Evolutionary conservation across 2,113 vertebrate species (phyloP).

Genomic region (Cygnus buccinator): DNA sequence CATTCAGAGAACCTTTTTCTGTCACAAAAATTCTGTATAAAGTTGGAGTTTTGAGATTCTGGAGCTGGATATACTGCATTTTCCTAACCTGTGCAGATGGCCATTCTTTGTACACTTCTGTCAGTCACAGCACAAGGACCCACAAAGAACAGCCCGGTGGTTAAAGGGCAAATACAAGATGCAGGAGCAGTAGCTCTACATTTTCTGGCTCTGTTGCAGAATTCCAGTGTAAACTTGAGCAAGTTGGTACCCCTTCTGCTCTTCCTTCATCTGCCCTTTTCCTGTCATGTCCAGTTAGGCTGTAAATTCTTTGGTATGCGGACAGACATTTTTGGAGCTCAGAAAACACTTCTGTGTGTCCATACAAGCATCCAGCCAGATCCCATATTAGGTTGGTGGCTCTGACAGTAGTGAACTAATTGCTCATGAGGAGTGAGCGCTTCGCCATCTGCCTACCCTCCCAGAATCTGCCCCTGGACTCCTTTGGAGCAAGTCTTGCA

Average conservation of each 20-base stretch:
- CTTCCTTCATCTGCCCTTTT: background rate
- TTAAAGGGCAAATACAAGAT: background rate
- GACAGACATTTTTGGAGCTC: background rate
- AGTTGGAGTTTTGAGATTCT: constrained; percentile 21
- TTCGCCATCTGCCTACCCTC: background rate
- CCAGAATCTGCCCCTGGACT: background rate
- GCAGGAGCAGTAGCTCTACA: background rate
- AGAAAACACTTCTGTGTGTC: background rate
- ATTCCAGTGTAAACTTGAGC: background rate
- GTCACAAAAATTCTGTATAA: constrained; percentile 6
- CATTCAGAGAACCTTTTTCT: constrained; percentile 44
- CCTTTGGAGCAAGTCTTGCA: background rate
- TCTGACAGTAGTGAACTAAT: background rate
- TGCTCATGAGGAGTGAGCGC: background rate
- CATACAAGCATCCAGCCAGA: background rate
- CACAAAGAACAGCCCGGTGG: background rate
- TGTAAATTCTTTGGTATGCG: background rate
- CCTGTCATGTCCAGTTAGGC: background rate
- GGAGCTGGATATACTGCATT: background rate
- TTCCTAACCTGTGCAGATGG: background rate
- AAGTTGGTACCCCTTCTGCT: rapidly evolving
- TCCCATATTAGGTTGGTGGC: background rate
- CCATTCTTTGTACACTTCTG: background rate
- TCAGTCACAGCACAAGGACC: background rate
- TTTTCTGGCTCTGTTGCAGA: background rate